phyloP scores from a whole-genome alignment of 2,797 vertebrate species.

The Carcharodon carcharias region DNA sequence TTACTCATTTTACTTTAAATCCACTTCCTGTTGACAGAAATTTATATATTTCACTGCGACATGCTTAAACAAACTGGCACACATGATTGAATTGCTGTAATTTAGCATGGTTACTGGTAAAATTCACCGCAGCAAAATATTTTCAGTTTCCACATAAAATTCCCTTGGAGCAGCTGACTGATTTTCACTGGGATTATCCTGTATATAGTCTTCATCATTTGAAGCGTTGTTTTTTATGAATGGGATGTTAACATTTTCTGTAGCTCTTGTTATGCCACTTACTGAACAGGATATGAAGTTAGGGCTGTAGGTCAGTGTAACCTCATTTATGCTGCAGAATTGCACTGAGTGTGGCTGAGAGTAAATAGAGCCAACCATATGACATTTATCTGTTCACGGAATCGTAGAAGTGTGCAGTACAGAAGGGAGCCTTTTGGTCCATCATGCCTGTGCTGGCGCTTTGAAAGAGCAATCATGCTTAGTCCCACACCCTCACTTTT shows the following conservation, averaged over 20 bases:
- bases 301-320: neutral
- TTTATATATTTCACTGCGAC: constrained; percentile 10
- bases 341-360: neutral
- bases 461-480: neutral
- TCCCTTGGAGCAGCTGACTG: neutral
- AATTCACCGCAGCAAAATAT: neutral
- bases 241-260: neutral
- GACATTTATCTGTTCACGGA: neutral
- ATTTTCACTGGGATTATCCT: neutral
- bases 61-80: neutral
- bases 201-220: neutral
- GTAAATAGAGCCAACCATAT: neutral
- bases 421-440: neutral
- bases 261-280: neutral
- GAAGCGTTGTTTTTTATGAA: neutral
- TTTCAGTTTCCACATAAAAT: neutral
- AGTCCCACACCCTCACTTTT: neutral
- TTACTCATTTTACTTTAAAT: neutral
- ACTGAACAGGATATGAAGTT: constrained; percentile 11
- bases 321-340: neutral
- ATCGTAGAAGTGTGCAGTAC: neutral
- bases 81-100: neutral
- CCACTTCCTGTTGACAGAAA: constrained; percentile 28
- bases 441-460: neutral
- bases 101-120: neutral